phyloP scores from a whole-genome alignment of 2,113 vertebrate genomes.

The Vidua macroura region DNA sequence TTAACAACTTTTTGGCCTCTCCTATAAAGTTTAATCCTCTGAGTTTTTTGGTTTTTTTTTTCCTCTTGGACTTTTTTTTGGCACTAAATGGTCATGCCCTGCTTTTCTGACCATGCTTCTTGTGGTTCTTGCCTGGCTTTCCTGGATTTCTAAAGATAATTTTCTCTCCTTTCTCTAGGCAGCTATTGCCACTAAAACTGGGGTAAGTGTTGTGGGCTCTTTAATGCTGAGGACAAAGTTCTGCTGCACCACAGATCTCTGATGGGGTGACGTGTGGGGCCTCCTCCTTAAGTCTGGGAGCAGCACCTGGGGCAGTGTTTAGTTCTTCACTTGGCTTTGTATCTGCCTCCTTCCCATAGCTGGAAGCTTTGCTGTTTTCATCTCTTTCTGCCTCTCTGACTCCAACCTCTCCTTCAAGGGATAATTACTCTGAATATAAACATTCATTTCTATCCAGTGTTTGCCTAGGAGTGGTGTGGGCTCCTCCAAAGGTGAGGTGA shows the following conservation, averaged over 20 bases:
- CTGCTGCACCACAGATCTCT: background rate
- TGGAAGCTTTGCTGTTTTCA: background rate
- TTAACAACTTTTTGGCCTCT: slow-evolving; percentile 67
- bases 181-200: slow-evolving; percentile 85
- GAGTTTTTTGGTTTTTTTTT: background rate
- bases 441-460: fast-evolving
- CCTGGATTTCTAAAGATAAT: slow-evolving; percentile 54
- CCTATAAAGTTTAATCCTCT: slow-evolving; percentile 41
- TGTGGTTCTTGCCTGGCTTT: slow-evolving; percentile 37
- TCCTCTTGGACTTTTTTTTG: slow-evolving; percentile 26
- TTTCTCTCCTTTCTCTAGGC: slow-evolving; percentile 75
- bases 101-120: slow-evolving; percentile 54
- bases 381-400: background rate
- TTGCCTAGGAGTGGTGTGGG: background rate
- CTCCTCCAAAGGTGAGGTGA: background rate
- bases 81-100: slow-evolving; percentile 66
- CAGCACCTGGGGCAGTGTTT: background rate
- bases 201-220: slow-evolving; percentile 78
- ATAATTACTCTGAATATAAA: background rate
- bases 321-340: background rate
- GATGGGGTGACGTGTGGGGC: background rate
- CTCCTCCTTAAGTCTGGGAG: background rate
- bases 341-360: background rate
- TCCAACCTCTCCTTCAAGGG: background rate
- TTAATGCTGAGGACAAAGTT: background rate